Evolutionary conservation across 2,797 vertebrate genomes (phyloP).

Genomic region (Limnodromus scolopaceus): DNA sequence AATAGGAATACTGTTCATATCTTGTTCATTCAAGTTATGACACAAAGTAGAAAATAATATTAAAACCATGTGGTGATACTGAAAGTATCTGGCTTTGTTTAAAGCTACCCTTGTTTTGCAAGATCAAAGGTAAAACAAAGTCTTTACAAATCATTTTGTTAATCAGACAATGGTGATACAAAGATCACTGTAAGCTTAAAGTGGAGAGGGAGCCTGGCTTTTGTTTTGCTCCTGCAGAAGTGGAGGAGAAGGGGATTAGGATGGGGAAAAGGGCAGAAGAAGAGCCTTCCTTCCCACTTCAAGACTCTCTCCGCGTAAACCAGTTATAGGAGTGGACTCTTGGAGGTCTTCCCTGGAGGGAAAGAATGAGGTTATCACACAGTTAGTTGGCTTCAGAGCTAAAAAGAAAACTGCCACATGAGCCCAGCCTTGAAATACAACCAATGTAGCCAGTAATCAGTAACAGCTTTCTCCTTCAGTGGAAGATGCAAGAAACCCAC

Average conservation of each 20-base stretch:
- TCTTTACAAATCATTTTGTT: slow-evolving; percentile 79
- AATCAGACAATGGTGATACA: slow-evolving; percentile 75
- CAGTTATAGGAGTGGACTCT: not conserved
- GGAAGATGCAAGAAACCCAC: slow-evolving; percentile 54
- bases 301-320: not conserved
- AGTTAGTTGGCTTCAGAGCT: slow-evolving; percentile 9
- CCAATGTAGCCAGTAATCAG: slow-evolving; percentile 15
- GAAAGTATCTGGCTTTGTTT: slow-evolving; percentile 80
- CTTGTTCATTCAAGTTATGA: slow-evolving; percentile 77
- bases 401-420: slow-evolving; percentile 8
- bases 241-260: not conserved
- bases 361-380: slow-evolving; percentile 9
- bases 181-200: slow-evolving; percentile 69
- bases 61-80: slow-evolving; percentile 77
- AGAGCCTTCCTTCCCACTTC: not conserved
- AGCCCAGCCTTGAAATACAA: slow-evolving; percentile 39
- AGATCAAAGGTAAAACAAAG: slow-evolving; percentile 82
- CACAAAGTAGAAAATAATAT: slow-evolving; percentile 73
- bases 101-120: slow-evolving; percentile 75
- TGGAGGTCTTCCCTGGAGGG: not conserved
- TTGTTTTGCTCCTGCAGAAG: not conserved
- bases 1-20: slow-evolving; percentile 70
- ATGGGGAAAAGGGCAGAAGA: not conserved
- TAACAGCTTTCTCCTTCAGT: slow-evolving; percentile 56
- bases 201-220: not conserved